Conservation (phyloP, 2,113 vertebrate genomes). For the Albula goreensis region DNA sequence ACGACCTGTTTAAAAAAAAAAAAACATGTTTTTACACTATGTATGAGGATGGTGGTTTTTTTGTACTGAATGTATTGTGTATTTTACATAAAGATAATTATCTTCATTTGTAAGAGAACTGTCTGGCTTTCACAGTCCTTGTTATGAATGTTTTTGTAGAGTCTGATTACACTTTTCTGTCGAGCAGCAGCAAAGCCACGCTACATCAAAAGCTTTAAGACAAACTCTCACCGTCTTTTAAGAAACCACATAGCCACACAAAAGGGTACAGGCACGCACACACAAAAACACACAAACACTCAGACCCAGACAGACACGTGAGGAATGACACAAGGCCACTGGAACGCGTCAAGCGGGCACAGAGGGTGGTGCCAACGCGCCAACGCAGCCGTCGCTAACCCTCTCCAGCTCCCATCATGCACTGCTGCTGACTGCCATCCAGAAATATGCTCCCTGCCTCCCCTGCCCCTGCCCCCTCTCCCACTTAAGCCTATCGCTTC, state of each 20-base stretch:
- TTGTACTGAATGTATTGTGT: background rate
- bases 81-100: background rate
- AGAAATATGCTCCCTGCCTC: background rate
- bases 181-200: background rate
- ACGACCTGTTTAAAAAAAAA: background rate
- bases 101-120: background rate
- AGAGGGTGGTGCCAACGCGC: background rate
- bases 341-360: background rate
- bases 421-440: background rate
- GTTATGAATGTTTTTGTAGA: background rate
- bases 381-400: background rate
- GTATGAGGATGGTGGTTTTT: too few species aligned
- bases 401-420: background rate
- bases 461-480: background rate
- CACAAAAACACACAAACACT: constrained; percentile 2
- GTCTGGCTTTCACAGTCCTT: background rate
- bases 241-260: background rate
- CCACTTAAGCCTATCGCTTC: background rate
- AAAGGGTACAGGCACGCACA: background rate
- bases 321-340: background rate
- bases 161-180: background rate
- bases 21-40: too few species aligned
- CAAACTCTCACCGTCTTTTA: background rate
- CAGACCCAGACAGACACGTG: background rate
- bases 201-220: background rate